Base-by-base conservation (phyloP, 92 coral and sea anemone species). In the Parazoanthus darwini region DNA sequence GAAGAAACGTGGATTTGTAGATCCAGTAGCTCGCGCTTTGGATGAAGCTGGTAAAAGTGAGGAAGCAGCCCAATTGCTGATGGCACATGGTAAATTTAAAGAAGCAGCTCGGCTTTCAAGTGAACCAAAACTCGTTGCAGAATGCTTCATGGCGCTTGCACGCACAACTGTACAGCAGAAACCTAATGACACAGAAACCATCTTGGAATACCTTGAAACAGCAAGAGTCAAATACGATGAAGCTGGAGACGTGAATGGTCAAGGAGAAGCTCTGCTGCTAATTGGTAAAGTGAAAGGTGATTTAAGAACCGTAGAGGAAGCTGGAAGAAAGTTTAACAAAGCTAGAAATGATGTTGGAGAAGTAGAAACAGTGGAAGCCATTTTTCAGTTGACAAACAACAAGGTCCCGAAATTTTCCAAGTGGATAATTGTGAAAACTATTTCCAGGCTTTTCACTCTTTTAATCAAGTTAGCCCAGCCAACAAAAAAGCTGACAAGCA, bases 201-300 rank as follows among this genome's bases (percentile, higher is more conserved):
- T 58, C 8, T 58, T 66, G 29, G 85, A 66, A 67, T 42, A 83
- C 33, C 92, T 95, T 38, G 70, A 90, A 75, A 80, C 72, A 35
- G 96, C 94, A 10, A 10, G 79, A 46, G 91, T 84, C 39, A 66
- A 82, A 80, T 95, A 91, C 86, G 73, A 65, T 35, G 89, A 74
- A n/a, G 92, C 96, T 82, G 15, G 78, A 22, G 88, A 89, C 89
- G 3, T 66, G 25, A 89, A 88, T 77, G 94, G 98, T 6, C 94
- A 93, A 82, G 98, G 90, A 14, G 94, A 95, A 66, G 94, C 86
- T 22, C 63, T 56, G 66, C 91, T 95, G 6, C 42, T 88, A 25
- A 88, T 88, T 15, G 98, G 96, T 5, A 81, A 84, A 51, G 80
- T 66, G 42, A 56, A 43, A 26, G 25, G 65, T 1, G 82, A 89